These are phyloP conservation scores for Imbricaverruca yamaguchii DNA, from an alignment of 2,888 invertebrate genomes.

Conservation along the genomic window DNA sequence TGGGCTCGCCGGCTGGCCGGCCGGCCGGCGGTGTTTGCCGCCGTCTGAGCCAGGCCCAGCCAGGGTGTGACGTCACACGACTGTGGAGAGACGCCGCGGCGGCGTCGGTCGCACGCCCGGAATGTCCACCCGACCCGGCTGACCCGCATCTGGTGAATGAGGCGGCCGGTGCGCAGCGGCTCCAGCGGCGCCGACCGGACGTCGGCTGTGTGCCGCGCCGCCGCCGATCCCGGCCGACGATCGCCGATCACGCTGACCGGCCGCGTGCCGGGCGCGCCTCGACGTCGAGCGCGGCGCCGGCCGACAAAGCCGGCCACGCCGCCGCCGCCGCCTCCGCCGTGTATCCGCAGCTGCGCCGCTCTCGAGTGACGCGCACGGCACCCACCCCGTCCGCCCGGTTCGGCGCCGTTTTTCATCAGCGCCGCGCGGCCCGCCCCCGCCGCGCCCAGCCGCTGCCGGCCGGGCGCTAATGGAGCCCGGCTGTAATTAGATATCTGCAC, in stretches of 20 bases:
- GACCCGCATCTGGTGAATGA: neutral
- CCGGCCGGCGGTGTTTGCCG: neutral
- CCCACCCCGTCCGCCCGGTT: neutral
- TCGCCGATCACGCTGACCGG: neutral
- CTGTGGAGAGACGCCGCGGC: too few relatives aligned
- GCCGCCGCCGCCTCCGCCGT: neutral
- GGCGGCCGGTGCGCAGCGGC: neutral
- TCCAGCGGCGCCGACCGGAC: neutral
- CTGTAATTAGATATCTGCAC: neutral
- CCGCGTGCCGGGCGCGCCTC: neutral
- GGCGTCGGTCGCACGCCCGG: too few relatives aligned
- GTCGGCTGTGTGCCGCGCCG: neutral
- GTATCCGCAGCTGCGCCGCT: conserved; percentile 7
- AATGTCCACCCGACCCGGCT: neutral
- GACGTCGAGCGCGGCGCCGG: too few relatives aligned
- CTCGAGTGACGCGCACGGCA: neutral
- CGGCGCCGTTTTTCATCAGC: neutral
- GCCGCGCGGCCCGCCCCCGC: neutral
- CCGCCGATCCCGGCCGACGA: neutral
- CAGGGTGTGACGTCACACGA: neutral
- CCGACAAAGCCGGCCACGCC: neutral
- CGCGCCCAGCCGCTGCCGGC: neutral
- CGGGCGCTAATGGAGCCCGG: neutral
- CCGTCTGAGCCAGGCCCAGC: neutral
- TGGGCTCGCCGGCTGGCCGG: neutral